Base-by-base conservation (phyloP, 2,797 vertebrate species). In the Acanthornis magna region DNA sequence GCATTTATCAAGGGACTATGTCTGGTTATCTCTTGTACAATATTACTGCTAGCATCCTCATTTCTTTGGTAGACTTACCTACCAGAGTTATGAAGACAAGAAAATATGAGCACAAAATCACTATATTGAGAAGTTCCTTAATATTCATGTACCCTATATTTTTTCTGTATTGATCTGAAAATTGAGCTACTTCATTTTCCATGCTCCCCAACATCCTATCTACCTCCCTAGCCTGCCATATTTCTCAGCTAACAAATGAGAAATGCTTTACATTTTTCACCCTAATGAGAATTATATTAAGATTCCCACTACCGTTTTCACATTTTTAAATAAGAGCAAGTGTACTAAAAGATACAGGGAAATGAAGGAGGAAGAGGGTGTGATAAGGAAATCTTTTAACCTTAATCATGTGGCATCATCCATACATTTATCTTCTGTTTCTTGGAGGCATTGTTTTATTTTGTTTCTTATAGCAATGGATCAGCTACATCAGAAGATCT, bases 401-500 rank as follows among this genome's bases (percentile, higher is more conserved):
- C 16, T 54, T 73, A 84, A 40, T 93, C 45, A n/a, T 86, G 8
- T 77, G 60, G 13, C 62, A 45, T 23, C 98, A 97, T 97, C 97
- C 45, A 55, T 73, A 57, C 81, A 78, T 98, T 98, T 98, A 98
- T 98, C 98, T 98, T 98, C 97, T 98, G 96, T 98, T 98, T 90
- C 96, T 97, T 97, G 96, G 97, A 97, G 97, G 83, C 96, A 95
- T 93, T 94, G 61, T 95, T 93, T 91, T 97, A 65, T 86, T 86
- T 79, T 92, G 79, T 96, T 81, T 97, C 77, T 96, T 92, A 58
- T 94, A 99, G 99, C 70, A 99, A 99, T 61, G 99, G 99, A 81
- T 99, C 99, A 8, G 98, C 98, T 93, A 99, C 99, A 50, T 99
- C 99, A 8, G 99, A 99, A 97, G 99, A 99, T 91, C 97, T 99